phyloP scores from a whole-genome alignment of 2,113 vertebrate species.

The Paramormyrops kingsleyae region DNA sequence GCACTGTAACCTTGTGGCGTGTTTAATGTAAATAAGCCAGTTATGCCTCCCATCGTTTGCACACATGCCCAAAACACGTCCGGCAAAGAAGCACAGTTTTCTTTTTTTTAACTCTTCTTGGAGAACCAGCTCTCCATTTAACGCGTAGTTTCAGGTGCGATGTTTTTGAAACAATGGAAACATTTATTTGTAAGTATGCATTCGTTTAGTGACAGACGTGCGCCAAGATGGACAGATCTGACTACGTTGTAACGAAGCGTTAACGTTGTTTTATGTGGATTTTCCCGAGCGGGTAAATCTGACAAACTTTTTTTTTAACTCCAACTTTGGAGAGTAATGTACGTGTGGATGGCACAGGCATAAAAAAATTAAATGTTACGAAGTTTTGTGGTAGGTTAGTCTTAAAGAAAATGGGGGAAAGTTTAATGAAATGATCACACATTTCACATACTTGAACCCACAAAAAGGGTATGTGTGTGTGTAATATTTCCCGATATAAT shows the following conservation, averaged over 20 bases:
- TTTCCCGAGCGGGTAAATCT: background rate
- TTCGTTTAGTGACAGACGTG: conserved; percentile 59
- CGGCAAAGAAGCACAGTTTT: conserved; percentile 61
- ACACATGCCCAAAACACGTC: conserved; percentile 77
- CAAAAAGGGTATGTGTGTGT: background rate
- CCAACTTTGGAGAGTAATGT: background rate
- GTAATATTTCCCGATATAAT: background rate
- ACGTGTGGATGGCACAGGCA: background rate
- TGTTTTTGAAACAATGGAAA: conserved; percentile 75
- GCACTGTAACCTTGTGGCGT: conserved; percentile 99
- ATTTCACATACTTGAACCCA: background rate
- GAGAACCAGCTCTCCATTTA: conserved; percentile 74
- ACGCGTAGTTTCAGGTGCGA: conserved; percentile 74
- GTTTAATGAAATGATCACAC: background rate
- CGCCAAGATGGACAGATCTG: conserved; percentile 57
- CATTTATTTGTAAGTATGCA: conserved; percentile 83
- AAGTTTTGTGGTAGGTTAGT: background rate
- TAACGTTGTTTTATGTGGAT: background rate
- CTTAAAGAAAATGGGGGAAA: background rate
- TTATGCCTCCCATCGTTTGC: conserved; percentile 92
- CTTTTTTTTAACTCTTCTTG: conserved; percentile 62
- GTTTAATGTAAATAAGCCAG: conserved; percentile 99
- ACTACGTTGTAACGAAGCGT: background rate
- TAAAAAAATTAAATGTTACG: background rate
- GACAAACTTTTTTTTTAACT: background rate